Evolutionary conservation across 2,797 vertebrate species (phyloP), one percentile per base, ranked within the genome.

Genomic region (Eulemur albifrons): DNA sequence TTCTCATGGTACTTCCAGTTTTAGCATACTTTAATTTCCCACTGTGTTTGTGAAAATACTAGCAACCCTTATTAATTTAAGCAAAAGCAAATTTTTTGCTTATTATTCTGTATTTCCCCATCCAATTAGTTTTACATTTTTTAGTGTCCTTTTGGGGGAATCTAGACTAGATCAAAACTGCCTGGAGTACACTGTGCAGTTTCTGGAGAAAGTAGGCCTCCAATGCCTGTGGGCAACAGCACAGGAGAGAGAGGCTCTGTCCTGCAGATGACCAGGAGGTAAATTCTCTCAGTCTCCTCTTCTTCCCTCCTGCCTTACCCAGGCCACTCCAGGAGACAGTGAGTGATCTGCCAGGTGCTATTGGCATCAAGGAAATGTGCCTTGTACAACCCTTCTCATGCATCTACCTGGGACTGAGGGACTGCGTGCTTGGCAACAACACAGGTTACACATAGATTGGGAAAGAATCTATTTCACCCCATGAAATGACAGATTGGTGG

Each of bases 171-270:
- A 94, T 48, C n/a, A 81, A 38, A 57, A 57, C 57, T 15, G 23
- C 20, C 7, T 23, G 4, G 48, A 91, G 21, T 32, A 15, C 61
- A 21, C 15, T 10, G 12, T 7, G 32, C 11, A 35, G 67, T 63
- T 88, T 93, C 81, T 92, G 69, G 72, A 93, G 67, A 73, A 84
- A 50, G 45, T 0, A 35, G 48, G 35, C 32, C 25, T 82, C 25
- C 17, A 17, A 0, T 3, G 7, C n/a, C 20, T 2, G 14, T 13
- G 30, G 27, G 12, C 25, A 73, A 48, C 3, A 43, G 45, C 5
- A 10, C 1, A 18, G 90, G 25, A 88, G 23, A 59, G 35, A 57
- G 59, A 86, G 17, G 18, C 4, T 69, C 50, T 80, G 21, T 11
- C 32, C 17, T 70, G 12, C 9, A 75, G 57, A 59, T 17, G 61